phyloP scores from a whole-genome alignment of 2,797 vertebrate species.

The Pitangus sulphuratus region DNA sequence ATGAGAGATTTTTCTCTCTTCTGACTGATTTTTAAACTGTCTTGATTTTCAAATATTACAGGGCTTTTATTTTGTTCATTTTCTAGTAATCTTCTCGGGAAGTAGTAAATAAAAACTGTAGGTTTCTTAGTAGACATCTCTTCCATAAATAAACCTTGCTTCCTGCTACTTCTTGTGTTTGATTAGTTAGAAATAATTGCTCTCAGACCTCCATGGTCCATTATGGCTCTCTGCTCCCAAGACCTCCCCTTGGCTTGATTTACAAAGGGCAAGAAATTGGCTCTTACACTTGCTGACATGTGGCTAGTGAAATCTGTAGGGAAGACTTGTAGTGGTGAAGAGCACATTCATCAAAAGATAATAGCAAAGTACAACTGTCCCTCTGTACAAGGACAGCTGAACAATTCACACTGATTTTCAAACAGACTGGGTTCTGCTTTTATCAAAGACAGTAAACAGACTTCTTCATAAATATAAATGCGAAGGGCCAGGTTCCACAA shows the following conservation, averaged over 20 bases:
- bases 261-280: constrained; percentile 66
- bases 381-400: not conserved
- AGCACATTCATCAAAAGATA: constrained; percentile 68
- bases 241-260: constrained; percentile 25
- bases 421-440: not conserved
- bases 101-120: constrained; percentile 9
- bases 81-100: not conserved
- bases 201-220: constrained; percentile 71
- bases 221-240: constrained; percentile 69
- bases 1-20: not conserved
- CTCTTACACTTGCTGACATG: constrained; percentile 18
- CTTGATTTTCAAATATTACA: not conserved
- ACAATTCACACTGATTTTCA: not conserved
- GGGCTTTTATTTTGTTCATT: not conserved
- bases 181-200: constrained; percentile 70
- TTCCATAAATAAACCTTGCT: constrained; percentile 27
- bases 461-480: constrained; percentile 14
- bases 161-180: constrained; percentile 13
- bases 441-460: constrained; percentile 23
- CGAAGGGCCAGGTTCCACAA: not conserved
- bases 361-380: not conserved
- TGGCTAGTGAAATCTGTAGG: constrained; percentile 36
- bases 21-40: not conserved
- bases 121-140: not conserved
- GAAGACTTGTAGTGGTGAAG: constrained; percentile 22